phyloP scores from a whole-genome alignment of 2,888 invertebrate genomes.

The Idaea aversata region DNA sequence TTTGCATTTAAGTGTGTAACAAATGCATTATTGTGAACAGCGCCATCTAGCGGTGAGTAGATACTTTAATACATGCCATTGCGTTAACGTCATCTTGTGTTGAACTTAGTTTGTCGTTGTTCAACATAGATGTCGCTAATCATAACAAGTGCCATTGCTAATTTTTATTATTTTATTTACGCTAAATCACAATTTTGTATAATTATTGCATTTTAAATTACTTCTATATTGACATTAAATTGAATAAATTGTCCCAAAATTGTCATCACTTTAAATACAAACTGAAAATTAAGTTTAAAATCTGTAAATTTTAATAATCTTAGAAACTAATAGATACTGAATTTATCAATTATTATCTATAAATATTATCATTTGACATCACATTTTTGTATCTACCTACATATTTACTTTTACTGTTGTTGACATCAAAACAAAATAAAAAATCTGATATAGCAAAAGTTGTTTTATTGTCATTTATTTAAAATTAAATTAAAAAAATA shows the following conservation, averaged over 20 bases:
- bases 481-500: slow-evolving; percentile 8
- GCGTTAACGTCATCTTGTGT: slow-evolving; percentile 29
- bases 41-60: slow-evolving; percentile 54
- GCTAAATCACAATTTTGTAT: slow-evolving; percentile 11
- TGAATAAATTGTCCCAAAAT: not conserved
- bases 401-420: slow-evolving; percentile 52
- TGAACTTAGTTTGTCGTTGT: slow-evolving; percentile 12
- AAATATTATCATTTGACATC: slow-evolving; percentile 22
- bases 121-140: slow-evolving; percentile 21
- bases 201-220: slow-evolving; percentile 1
- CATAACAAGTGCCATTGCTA: slow-evolving; percentile 26
- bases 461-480: slow-evolving; percentile 56
- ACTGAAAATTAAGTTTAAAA: too few species aligned
- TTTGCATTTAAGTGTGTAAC: slow-evolving; percentile 66
- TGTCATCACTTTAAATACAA: too few species aligned
- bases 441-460: slow-evolving; percentile 55
- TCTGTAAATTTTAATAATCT: too few species aligned
- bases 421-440: slow-evolving; percentile 66
- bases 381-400: slow-evolving; percentile 25
- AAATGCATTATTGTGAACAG: slow-evolving; percentile 37
- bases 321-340: not conserved
- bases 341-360: slow-evolving; percentile 6
- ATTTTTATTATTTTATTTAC: slow-evolving; percentile 7
- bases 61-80: slow-evolving; percentile 11
- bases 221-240: not conserved